Percentiles rank a stretch among this genome's conserved stretches.
Conservation (phyloP, 2,888 invertebrate species). For the Lasioglossum calceatum region DNA sequence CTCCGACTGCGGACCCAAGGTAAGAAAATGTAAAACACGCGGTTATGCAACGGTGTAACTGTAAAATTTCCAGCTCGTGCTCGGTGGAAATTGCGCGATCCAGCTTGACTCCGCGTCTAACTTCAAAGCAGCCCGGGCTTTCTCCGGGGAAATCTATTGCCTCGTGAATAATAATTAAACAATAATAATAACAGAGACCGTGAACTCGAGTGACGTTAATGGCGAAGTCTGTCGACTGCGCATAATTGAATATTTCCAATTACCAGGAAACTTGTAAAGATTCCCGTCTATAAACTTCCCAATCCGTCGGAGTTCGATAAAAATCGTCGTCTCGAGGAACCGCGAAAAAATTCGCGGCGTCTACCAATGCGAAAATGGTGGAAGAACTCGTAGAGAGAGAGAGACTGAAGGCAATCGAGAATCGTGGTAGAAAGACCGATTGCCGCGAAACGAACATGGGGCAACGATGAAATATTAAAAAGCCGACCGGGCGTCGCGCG, state of each 20-base stretch:
- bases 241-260: constrained; percentile 8
- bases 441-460: constrained; percentile 6
- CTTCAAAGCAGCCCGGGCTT: constrained; percentile 6
- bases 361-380: background rate
- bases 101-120: background rate
- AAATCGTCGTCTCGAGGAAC: background rate
- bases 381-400: background rate
- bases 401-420: background rate
- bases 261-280: background rate
- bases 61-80: background rate
- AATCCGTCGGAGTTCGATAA: background rate
- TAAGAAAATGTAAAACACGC: constrained; percentile 16
- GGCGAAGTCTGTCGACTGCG: background rate
- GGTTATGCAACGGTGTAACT: constrained; percentile 15
- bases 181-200: constrained; percentile 7
- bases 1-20: background rate
- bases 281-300: background rate
- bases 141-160: constrained; percentile 7
- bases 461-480: constrained; percentile 28
- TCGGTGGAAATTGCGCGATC: background rate
- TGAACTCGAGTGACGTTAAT: background rate
- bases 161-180: constrained; percentile 12
- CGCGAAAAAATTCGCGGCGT: background rate
- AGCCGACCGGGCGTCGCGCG: background rate
- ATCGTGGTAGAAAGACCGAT: background rate